Percentiles rank a stretch among this genome's conserved stretches.
Evolutionary conservation across 2,797 vertebrate species (phyloP).

Genomic region (Bovichtus variegatus): DNA sequence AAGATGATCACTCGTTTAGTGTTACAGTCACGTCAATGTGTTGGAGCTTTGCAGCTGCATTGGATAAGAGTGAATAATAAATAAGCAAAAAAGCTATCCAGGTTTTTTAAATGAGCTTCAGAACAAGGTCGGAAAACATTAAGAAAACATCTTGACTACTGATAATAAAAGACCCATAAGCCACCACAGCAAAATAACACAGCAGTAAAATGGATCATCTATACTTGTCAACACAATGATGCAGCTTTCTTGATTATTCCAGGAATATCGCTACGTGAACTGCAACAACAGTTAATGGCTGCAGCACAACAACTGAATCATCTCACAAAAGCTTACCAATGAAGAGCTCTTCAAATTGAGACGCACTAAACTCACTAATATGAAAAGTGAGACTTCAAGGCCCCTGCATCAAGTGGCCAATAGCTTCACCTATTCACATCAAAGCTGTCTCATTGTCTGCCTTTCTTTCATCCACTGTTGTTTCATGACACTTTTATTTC

Average conservation of each 20-base stretch:
- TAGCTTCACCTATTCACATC: constrained; percentile 63
- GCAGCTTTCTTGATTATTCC: background rate
- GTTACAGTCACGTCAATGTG: background rate
- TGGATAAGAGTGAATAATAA: background rate
- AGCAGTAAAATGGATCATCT: constrained; percentile 5
- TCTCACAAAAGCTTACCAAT: background rate
- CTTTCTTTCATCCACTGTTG: constrained; percentile 51
- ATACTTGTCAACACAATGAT: background rate
- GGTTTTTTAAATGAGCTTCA: background rate
- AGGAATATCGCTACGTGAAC: background rate
- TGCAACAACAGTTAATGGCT: constrained; percentile 2
- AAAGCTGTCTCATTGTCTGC: constrained; percentile 62
- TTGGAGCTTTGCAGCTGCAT: background rate
- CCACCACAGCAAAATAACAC: background rate
- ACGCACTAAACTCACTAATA: constrained; percentile 38
- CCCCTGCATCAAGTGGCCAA: constrained; percentile 41
- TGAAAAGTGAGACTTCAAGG: constrained; percentile 53
- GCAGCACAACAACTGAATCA: background rate
- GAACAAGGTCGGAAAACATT: background rate
- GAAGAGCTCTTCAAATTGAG: constrained; percentile 53
- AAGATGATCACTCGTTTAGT: background rate
- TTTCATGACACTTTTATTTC: no score
- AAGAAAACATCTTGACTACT: background rate
- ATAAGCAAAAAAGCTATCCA: background rate
- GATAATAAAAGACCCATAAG: background rate